Evolutionary conservation across 1,140 invertebrate species (phyloP).

Genomic region (Cheumatopsyche charites): DNA sequence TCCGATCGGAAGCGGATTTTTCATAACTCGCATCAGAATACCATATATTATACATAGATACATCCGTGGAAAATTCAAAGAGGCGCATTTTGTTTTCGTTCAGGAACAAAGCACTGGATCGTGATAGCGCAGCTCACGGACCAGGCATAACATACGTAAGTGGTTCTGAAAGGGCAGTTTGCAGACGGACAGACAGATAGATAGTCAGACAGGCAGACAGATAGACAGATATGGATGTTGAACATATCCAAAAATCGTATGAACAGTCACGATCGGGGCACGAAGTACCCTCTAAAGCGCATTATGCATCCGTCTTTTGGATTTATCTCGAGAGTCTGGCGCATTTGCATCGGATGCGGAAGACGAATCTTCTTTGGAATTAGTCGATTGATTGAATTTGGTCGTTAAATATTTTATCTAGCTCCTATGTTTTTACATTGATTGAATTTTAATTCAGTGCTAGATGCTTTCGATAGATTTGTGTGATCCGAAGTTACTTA

Average conservation of each 20-base stretch:
- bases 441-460: no score
- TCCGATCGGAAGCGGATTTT: constrained; percentile 7
- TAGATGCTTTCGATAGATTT: no score
- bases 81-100: no score
- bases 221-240: neutral
- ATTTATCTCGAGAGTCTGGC: constrained; percentile 16
- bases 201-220: no score
- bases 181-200: neutral
- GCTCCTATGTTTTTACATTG: no score
- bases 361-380: neutral
- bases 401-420: no score
- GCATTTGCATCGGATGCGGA: constrained; percentile 10
- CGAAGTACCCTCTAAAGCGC: constrained; percentile 15
- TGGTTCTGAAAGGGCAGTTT: neutral
- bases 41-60: neutral
- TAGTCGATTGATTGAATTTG: constrained; percentile 5
- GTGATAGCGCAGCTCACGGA: no score
- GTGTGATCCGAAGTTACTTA: no score
- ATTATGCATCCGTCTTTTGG: constrained; percentile 30
- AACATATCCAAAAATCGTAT: neutral
- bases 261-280: neutral
- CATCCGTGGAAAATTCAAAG: no score
- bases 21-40: neutral
- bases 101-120: no score
- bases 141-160: no score